phyloP scores from a whole-genome alignment of 64 coral and sea anemone genomes.

The Catalaphyllia jardinei region DNA sequence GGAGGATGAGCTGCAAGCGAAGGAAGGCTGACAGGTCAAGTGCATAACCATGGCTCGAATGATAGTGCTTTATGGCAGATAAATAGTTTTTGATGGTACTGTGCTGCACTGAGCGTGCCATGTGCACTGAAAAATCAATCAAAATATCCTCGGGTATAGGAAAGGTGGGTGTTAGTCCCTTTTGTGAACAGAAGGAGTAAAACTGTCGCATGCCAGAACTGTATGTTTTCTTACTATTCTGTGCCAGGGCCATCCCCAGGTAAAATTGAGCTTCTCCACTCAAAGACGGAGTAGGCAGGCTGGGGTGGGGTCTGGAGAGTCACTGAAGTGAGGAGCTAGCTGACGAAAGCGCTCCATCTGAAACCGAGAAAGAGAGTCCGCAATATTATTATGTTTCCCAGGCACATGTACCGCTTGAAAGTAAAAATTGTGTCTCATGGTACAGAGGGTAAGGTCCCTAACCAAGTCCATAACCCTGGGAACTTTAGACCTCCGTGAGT shows the following conservation, averaged over 20 bases:
- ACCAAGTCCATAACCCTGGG: not conserved
- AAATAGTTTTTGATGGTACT: not conserved
- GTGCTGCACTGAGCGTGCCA: not conserved
- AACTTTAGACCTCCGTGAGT: not conserved
- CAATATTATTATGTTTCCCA: conserved; percentile 1
- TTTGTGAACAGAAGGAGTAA: not conserved
- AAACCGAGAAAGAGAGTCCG: conserved; percentile 33
- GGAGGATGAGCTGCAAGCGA: not conserved
- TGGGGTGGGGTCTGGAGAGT: conserved; percentile 1
- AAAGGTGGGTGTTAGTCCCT: not conserved
- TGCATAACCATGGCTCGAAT: not conserved
- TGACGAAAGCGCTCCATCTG: conserved; percentile 13
- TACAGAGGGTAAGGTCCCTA: not conserved
- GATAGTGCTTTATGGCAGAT: not conserved
- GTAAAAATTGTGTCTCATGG: not conserved
- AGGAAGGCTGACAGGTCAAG: not conserved
- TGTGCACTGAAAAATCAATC: not conserved
- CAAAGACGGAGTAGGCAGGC: not conserved
- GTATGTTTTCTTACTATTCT: not conserved
- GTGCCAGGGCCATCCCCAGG: not conserved
- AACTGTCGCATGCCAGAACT: not conserved
- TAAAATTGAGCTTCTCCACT: not conserved
- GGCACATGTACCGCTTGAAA: not conserved
- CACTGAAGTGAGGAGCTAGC: not conserved
- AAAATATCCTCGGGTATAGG: not conserved